Conservation (phyloP, 1,140 invertebrate genomes). For the Bombus superbus region DNA sequence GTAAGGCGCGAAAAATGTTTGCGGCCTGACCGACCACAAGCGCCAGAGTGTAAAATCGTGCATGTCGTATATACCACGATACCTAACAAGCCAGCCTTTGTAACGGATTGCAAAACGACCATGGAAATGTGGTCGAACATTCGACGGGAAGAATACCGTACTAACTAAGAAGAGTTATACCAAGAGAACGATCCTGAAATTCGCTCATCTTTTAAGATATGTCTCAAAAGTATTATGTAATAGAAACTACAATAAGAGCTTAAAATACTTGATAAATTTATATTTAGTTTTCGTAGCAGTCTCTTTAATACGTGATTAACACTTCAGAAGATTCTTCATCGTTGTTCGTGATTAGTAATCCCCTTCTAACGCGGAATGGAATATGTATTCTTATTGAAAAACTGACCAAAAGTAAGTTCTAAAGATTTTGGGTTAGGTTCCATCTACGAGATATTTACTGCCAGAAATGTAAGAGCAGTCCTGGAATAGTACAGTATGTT, state of each 20-base stretch:
- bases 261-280: neutral
- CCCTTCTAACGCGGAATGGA: too few relatives aligned
- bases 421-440: too few relatives aligned
- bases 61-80: constrained; percentile 29
- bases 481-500: neutral
- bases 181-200: constrained; percentile 9
- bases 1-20: constrained; percentile 52
- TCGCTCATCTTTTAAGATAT: neutral
- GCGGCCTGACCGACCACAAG: constrained; percentile 47
- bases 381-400: too few relatives aligned
- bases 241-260: neutral
- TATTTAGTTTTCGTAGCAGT: neutral
- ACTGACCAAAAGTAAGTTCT: too few relatives aligned
- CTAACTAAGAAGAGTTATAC: neutral
- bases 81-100: constrained; percentile 52
- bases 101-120: constrained; percentile 48
- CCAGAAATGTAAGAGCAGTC: neutral
- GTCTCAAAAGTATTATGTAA: neutral
- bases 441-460: neutral
- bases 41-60: constrained; percentile 49
- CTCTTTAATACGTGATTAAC: neutral
- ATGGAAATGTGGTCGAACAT: constrained; percentile 27
- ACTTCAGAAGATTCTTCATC: neutral
- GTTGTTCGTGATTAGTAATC: neutral
- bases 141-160: neutral